These are phyloP conservation scores for Alviniconcha strummeri DNA, from an alignment of 2,888 invertebrate species.

Conservation along the genomic window DNA sequence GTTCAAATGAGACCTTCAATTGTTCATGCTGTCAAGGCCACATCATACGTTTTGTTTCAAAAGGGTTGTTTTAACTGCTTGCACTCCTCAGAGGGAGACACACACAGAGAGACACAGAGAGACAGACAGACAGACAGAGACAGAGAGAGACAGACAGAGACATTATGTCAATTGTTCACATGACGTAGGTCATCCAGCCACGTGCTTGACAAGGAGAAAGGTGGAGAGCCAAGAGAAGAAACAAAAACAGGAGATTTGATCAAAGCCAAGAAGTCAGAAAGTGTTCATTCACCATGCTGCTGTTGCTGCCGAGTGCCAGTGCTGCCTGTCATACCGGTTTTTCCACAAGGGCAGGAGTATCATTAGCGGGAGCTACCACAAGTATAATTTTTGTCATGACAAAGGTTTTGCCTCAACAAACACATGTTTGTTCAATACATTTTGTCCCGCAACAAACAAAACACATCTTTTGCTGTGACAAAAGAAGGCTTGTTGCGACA, in stretches of 20 bases:
- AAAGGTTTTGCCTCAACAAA: no score
- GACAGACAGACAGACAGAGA: neutral
- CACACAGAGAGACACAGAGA: neutral
- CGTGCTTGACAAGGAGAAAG: neutral
- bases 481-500: no score
- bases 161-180: neutral
- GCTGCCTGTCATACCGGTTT: no score
- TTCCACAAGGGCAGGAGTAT: no score
- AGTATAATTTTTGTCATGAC: no score
- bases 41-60: neutral
- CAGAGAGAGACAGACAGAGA: neutral
- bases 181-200: no score
- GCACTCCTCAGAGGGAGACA: neutral
- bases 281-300: neutral
- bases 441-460: no score
- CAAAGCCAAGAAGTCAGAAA: neutral
- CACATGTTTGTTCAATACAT: no score
- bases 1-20: neutral
- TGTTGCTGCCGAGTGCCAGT: no score
- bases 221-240: neutral
- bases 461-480: no score
- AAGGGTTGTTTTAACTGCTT: neutral
- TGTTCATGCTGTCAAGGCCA: neutral
- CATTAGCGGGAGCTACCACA: no score
- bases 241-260: neutral